Base-by-base conservation (phyloP, 1,140 invertebrate genomes). In the Wiebesia pumilae region DNA sequence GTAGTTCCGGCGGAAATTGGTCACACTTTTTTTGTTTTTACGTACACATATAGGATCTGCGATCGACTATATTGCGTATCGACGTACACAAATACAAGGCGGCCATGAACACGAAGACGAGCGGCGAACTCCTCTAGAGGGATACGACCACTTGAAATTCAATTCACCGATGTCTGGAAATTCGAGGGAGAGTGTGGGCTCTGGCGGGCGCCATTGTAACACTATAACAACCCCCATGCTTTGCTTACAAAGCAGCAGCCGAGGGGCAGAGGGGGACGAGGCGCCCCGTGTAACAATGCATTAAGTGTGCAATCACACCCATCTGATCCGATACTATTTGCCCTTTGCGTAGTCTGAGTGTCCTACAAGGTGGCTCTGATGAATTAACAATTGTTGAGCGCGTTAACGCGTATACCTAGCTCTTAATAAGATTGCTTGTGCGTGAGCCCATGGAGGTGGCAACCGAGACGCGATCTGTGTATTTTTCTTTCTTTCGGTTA, bases 261-360 rank as follows among this genome's bases (percentile, higher is more conserved):
- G 58, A 24, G 9, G 62, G 43, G 0, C 16, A 40, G 35, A 21
- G 19, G 40, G 16, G 38, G 30, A 7, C 21, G 38, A 40, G 71
- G 40, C 40, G 38, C 71, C 71, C 71, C 92, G 80, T 77, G 16
- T 69, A 92, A 94, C 93, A 94, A 94, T 94, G 91, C 93, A 94
- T 93, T 93, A 93, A 94, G 93, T 94, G 93, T 93, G 92, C 93
- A 93, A 94, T 94, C 93, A 93, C 93, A 93, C 91, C 93, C 93
- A 94, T 94, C 93, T 94, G 93, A 94, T 94, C 93, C 92, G 93
- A 93, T 94, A 94, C 92, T 93, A 93, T 94, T 94, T 94, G 93
- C 93, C 91, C 92, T 93, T 93, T 93, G 89, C 93, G 89, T 90
- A 75, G 38, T 75, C 54, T 91, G 91, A 91, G 90, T 91, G 89